Evolutionary conservation across 23 tunicate genomes (phyloP).

Genomic region (Oikopleura dioica): DNA sequence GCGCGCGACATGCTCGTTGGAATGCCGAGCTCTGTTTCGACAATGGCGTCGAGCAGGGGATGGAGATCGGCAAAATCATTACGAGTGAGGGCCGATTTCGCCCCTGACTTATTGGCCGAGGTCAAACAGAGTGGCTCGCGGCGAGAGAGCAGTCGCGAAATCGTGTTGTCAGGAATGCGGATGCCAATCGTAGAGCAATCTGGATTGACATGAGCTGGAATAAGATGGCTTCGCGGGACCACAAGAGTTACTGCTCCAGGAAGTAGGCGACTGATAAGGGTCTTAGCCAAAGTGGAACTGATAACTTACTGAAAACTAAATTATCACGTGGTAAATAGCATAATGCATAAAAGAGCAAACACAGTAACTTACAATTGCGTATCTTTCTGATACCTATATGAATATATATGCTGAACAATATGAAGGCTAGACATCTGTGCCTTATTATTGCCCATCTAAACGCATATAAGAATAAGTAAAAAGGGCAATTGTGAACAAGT

Average conservation of each 20-base stretch:
- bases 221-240: not conserved
- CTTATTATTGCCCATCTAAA: too few relatives aligned
- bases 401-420: too few relatives aligned
- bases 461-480: too few relatives aligned
- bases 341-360: too few relatives aligned
- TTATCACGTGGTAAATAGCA: too few relatives aligned
- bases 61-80: slow-evolving; percentile 13
- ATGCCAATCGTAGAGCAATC: not conserved
- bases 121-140: not conserved
- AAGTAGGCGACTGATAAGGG: not conserved
- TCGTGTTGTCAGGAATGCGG: not conserved
- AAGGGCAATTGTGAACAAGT: too few relatives aligned
- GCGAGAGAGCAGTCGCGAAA: not conserved
- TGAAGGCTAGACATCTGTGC: too few relatives aligned
- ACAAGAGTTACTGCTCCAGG: not conserved
- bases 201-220: not conserved
- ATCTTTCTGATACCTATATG: too few relatives aligned
- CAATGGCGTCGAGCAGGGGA: not conserved
- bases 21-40: not conserved
- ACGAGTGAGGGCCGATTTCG: not conserved
- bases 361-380: too few relatives aligned
- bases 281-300: too few relatives aligned
- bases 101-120: slow-evolving; percentile 10
- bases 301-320: too few relatives aligned
- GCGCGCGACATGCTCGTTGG: too few relatives aligned